Percentiles rank a stretch among this genome's conserved stretches.
These are phyloP conservation scores for Melanerpes formicivorus DNA, from an alignment of 2,113 vertebrate genomes.

Conservation along the genomic window DNA sequence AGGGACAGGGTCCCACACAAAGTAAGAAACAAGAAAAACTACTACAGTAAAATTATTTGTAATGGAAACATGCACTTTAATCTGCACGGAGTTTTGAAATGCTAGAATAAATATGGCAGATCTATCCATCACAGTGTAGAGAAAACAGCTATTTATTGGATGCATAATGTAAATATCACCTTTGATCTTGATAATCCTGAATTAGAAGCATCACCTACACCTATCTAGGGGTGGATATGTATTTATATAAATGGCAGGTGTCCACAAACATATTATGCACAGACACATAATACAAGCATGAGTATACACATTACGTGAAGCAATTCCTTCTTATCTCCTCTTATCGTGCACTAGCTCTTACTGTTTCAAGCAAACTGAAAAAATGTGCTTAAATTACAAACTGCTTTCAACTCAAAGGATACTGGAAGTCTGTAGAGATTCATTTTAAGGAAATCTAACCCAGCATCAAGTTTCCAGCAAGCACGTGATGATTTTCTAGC, in stretches of 20 bases:
- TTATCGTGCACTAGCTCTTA: not conserved
- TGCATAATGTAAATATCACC: not conserved
- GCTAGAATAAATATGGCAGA: not conserved
- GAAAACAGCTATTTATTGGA: not conserved
- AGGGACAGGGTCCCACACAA: not conserved
- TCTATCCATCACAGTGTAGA: not conserved
- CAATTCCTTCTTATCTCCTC: not conserved
- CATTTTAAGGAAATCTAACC: not conserved
- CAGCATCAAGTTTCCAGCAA: not conserved
- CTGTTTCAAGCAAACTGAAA: not conserved
- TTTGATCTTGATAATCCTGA: not conserved
- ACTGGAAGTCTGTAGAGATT: not conserved
- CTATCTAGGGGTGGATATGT: not conserved
- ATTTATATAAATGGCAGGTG: not conserved
- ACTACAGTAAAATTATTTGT: not conserved
- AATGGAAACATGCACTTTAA: not conserved
- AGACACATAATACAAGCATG: not conserved
- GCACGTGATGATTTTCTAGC: not conserved
- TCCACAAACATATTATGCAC: not conserved
- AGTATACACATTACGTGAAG: not conserved
- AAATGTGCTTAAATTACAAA: not conserved
- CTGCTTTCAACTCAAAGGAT: not conserved
- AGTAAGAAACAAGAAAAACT: not conserved
- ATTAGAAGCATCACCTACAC: not conserved
- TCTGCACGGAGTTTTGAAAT: not conserved